A percentile compares a stretch with the other conserved stretches of the same genome.
phyloP scores from a whole-genome alignment of 2,797 vertebrate species.

The Coranthus polyacanthus region DNA sequence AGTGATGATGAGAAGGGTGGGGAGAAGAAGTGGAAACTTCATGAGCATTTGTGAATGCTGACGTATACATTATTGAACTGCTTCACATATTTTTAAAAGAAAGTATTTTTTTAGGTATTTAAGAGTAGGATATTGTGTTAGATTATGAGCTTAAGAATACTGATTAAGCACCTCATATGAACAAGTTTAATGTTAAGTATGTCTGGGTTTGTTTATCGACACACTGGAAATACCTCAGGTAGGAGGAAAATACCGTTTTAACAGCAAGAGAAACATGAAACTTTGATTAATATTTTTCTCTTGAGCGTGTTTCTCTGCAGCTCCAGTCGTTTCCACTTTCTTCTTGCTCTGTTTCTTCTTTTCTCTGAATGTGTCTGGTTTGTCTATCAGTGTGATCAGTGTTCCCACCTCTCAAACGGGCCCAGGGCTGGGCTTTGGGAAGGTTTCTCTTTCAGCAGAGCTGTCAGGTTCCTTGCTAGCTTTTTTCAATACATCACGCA shows the following conservation, averaged over 20 bases:
- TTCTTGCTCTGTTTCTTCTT: slow-evolving; percentile 24
- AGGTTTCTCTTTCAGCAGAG: slow-evolving; percentile 46
- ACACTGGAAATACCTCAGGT: slow-evolving; percentile 11
- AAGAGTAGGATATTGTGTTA: background rate
- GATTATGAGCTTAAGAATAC: background rate
- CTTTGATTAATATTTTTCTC: slow-evolving; percentile 3
- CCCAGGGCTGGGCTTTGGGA: slow-evolving; percentile 40
- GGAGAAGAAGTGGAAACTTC: slow-evolving; percentile 74
- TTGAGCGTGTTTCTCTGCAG: background rate
- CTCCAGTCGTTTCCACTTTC: slow-evolving; percentile 13
- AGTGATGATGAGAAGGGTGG: slow-evolving; percentile 54
- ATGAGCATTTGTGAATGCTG: slow-evolving; percentile 67
- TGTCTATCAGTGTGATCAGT: slow-evolving; percentile 77
- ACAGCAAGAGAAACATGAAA: slow-evolving; percentile 14
- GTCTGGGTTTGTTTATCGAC: background rate
- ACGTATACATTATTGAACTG: slow-evolving; percentile 71
- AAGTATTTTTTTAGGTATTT: slow-evolving; percentile 40
- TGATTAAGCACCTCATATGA: background rate
- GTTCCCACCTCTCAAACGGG: slow-evolving; percentile 54
- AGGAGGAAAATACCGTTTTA: slow-evolving; percentile 22
- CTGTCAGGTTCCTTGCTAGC: slow-evolving; percentile 46
- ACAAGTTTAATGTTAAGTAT: background rate
- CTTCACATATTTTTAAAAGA: slow-evolving; percentile 68
- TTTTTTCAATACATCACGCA: slow-evolving; percentile 44
- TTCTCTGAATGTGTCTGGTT: slow-evolving; percentile 72